Conservation (phyloP, 2,797 vertebrate species). For the Lepilemur ruficaudatus region DNA sequence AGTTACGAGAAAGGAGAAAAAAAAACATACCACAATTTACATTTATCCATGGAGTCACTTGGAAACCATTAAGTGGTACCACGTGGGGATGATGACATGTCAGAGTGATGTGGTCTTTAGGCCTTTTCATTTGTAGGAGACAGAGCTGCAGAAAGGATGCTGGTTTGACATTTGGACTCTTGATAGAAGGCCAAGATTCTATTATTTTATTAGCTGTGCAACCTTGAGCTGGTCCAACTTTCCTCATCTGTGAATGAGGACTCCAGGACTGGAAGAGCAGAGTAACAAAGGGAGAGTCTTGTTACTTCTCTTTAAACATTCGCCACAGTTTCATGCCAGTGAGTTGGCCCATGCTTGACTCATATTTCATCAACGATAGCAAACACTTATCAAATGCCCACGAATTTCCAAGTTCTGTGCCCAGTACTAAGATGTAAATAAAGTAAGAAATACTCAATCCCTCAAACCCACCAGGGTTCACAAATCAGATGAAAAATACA, state of each 20-base stretch:
- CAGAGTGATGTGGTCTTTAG: not conserved
- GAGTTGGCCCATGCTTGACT: not conserved
- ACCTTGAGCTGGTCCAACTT: not conserved
- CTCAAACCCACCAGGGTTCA: not conserved
- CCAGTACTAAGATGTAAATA: not conserved
- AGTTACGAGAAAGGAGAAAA: conserved; percentile 31
- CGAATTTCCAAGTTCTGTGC: not conserved
- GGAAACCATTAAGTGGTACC: conserved; percentile 30
- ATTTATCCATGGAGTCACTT: not conserved
- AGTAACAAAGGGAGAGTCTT: not conserved
- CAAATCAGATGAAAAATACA: not conserved
- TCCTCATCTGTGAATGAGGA: not conserved
- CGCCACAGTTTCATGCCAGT: not conserved
- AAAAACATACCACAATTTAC: not conserved
- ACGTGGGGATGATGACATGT: not conserved
- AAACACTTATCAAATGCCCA: not conserved
- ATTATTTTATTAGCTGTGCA: not conserved
- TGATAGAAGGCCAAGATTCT: not conserved
- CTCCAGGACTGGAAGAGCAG: not conserved
- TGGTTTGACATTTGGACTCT: not conserved
- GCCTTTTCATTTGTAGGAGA: not conserved
- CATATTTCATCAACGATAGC: not conserved
- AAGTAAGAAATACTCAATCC: not conserved
- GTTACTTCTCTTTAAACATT: not conserved
- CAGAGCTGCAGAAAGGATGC: not conserved